phyloP scores from a whole-genome alignment of 2,888 invertebrate species.

The Teleogryllus oceanicus region DNA sequence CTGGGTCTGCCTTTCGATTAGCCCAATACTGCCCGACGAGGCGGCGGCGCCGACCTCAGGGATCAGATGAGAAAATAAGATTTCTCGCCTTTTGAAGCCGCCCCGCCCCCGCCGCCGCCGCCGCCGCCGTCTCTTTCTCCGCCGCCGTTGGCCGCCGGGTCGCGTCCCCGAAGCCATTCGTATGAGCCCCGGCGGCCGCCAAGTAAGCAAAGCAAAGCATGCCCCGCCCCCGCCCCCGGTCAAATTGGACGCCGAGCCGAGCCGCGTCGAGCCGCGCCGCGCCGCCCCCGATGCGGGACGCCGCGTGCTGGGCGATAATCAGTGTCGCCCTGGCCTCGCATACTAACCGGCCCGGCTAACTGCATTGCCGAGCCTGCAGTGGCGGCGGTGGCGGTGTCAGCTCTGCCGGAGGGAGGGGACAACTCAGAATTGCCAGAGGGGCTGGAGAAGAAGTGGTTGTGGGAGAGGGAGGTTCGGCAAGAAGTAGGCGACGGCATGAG shows the following conservation, averaged over 20 bases:
- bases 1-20: conserved; percentile 36
- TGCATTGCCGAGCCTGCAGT: conserved; percentile 21
- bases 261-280: conserved; percentile 5
- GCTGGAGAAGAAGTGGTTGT: too few relatives aligned
- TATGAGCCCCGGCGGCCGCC: neutral
- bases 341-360: conserved; percentile 11
- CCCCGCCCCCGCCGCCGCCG: conserved; percentile 19
- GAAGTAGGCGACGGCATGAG: too few relatives aligned
- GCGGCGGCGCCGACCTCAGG: conserved; percentile 23
- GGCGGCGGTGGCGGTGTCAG: neutral
- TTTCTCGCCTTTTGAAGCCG: conserved; percentile 29
- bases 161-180: neutral
- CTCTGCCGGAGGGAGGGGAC: neutral
- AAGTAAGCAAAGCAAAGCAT: conserved; percentile 11
- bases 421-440: neutral
- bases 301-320: neutral
- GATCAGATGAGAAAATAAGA: conserved; percentile 37
- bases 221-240: neutral
- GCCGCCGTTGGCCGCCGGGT: neutral
- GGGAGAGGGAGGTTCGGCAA: too few relatives aligned
- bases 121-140: conserved; percentile 21
- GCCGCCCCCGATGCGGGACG: neutral
- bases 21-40: conserved; percentile 33
- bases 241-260: neutral
- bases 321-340: conserved; percentile 9